Conservation (phyloP, 2,888 invertebrate genomes). For the Agelastica alni region DNA sequence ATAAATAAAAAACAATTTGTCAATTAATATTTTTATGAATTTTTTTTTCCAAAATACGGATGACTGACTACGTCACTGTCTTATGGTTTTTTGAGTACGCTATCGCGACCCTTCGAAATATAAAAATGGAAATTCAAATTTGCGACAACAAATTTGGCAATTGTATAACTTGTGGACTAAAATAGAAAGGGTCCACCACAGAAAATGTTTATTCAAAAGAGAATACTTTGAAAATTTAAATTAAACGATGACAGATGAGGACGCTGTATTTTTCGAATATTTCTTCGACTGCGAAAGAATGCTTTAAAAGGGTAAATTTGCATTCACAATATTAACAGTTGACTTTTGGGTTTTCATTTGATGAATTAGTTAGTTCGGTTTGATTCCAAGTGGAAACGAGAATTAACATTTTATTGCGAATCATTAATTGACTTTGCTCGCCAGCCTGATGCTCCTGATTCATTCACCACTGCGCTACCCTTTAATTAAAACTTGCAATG, state of each 20-base stretch:
- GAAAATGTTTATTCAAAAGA: constrained; percentile 55
- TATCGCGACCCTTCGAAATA: constrained; percentile 41
- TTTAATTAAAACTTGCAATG: constrained; percentile 21
- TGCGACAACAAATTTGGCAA: constrained; percentile 52
- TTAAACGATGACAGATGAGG: constrained; percentile 44
- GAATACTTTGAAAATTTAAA: constrained; percentile 53
- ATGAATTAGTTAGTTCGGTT: constrained; percentile 40
- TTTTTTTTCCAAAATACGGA: too few species aligned
- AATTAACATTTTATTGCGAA: constrained; percentile 32
- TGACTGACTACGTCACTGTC: background rate
- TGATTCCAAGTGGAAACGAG: constrained; percentile 29
- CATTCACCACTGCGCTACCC: constrained; percentile 17
- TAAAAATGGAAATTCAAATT: constrained; percentile 54
- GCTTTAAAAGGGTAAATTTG: constrained; percentile 41
- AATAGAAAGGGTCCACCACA: constrained; percentile 45
- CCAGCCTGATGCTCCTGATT: constrained; percentile 24
- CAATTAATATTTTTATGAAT: background rate
- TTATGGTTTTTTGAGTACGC: background rate
- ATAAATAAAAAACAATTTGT: background rate
- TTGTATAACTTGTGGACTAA: constrained; percentile 48
- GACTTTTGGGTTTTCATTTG: constrained; percentile 41
- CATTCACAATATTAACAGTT: constrained; percentile 40
- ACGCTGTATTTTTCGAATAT: constrained; percentile 36
- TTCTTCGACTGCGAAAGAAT: constrained; percentile 36
- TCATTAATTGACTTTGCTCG: constrained; percentile 29